These are phyloP conservation scores for Smutsia gigantea DNA, from an alignment of 2,797 vertebrate species.

Conservation along the genomic window DNA sequence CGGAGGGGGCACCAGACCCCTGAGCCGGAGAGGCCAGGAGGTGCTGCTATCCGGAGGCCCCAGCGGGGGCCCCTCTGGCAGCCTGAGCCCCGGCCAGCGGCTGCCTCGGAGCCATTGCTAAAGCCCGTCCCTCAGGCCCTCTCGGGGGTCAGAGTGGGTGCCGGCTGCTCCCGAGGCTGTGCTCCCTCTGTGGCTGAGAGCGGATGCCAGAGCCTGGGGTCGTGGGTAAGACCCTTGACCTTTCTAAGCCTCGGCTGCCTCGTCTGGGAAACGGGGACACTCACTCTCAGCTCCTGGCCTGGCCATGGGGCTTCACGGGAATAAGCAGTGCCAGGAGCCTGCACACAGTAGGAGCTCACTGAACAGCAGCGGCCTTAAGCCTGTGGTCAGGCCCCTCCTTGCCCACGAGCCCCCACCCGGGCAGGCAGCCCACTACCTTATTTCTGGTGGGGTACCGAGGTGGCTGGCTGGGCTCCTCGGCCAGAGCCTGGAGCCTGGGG, in stretches of 20 bases:
- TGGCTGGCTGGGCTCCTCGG: slow-evolving; percentile 80
- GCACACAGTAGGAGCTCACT: accelerated
- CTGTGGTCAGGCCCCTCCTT: no score
- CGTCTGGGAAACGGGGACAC: accelerated
- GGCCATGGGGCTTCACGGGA: accelerated
- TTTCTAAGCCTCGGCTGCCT: not conserved
- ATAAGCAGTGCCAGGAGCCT: accelerated
- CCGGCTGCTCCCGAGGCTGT: accelerated
- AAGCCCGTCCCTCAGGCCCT: not conserved
- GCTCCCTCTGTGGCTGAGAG: not conserved
- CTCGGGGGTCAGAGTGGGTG: not conserved
- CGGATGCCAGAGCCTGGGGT: accelerated
- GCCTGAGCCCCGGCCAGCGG: accelerated
- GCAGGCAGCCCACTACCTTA: slow-evolving; percentile 79
- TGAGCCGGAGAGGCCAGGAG: not conserved
- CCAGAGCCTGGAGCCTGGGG: slow-evolving; percentile 83
- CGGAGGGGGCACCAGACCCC: accelerated
- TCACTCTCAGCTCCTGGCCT: accelerated
- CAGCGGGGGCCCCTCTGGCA: accelerated
- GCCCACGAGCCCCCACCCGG: no score
- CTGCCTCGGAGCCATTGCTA: not conserved
- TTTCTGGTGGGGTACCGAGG: slow-evolving; percentile 73
- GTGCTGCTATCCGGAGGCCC: not conserved
- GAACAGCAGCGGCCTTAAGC: accelerated
- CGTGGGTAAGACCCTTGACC: accelerated